phyloP scores from a whole-genome alignment of 2,113 vertebrate species.

The Stomatorhinus ivindoensis region DNA sequence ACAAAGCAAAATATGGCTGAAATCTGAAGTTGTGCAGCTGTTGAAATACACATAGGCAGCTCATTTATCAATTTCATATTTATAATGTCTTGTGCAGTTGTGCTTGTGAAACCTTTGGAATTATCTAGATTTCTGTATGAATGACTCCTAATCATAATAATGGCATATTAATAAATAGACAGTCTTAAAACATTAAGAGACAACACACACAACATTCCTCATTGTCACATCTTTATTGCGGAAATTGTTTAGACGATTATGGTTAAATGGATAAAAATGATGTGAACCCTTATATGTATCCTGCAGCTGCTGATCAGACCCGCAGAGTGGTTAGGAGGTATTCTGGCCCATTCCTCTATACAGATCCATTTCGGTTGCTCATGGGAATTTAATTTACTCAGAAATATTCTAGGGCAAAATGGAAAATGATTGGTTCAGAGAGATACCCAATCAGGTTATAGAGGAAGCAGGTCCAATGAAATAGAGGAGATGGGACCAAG shows the following conservation, averaged over 20 bases:
- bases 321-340: not conserved
- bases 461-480: no score
- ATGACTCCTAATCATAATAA: not conserved
- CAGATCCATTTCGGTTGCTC: not conserved
- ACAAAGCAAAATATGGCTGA: not conserved
- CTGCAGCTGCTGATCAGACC: not conserved
- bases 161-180: not conserved
- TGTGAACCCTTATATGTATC: not conserved
- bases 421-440: no score
- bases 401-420: no score
- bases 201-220: not conserved
- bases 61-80: not conserved
- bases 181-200: not conserved
- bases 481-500: no score
- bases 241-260: not conserved
- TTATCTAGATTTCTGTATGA: not conserved
- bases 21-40: not conserved
- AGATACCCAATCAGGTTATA: no score
- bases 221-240: not conserved
- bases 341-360: not conserved
- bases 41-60: not conserved
- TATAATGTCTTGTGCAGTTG: not conserved
- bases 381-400: no score
- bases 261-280: not conserved
- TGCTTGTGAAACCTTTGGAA: not conserved